Conservation (phyloP, 1,140 invertebrate genomes). For the Drosophila asahinai region DNA sequence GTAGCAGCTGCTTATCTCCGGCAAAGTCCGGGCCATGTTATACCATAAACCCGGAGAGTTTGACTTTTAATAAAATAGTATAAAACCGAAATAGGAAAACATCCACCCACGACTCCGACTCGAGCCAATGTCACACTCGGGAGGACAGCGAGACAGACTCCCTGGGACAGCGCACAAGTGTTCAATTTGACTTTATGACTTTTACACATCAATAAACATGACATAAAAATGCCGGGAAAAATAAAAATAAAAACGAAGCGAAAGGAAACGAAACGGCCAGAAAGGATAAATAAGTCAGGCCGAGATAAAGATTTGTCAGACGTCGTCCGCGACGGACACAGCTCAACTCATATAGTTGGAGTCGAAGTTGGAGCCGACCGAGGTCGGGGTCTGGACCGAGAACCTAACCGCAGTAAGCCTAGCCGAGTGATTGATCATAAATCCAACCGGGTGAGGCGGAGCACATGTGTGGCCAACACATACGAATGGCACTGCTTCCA, state of each 20-base stretch:
- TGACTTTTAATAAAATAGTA: constrained; percentile 59
- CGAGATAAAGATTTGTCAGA: constrained; percentile 78
- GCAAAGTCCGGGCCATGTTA: neutral
- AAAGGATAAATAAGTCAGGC: constrained; percentile 81
- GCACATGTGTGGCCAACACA: constrained; percentile 52
- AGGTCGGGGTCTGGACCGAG: constrained; percentile 13
- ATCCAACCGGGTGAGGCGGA: constrained; percentile 43
- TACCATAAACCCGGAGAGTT: constrained; percentile 11
- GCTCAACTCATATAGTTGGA: constrained; percentile 1
- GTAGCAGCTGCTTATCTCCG: constrained; percentile 31
- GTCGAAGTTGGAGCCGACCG: neutral
- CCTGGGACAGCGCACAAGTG: constrained; percentile 66
- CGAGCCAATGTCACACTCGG: constrained; percentile 39
- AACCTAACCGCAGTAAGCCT: constrained; percentile 71
- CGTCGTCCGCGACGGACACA: constrained; percentile 5
- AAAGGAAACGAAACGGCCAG: constrained; percentile 77
- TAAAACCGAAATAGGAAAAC: constrained; percentile 33
- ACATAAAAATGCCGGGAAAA: constrained; percentile 72
- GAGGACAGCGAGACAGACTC: neutral
- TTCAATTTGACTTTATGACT: constrained; percentile 84
- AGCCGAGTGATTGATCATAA: constrained; percentile 80
- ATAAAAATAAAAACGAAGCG: constrained; percentile 69
- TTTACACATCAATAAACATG: constrained; percentile 84
- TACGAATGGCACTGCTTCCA: constrained; percentile 16
- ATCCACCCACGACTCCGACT: neutral